Conservation (phyloP, 2,113 vertebrate species). For the Theristicus caerulescens region DNA sequence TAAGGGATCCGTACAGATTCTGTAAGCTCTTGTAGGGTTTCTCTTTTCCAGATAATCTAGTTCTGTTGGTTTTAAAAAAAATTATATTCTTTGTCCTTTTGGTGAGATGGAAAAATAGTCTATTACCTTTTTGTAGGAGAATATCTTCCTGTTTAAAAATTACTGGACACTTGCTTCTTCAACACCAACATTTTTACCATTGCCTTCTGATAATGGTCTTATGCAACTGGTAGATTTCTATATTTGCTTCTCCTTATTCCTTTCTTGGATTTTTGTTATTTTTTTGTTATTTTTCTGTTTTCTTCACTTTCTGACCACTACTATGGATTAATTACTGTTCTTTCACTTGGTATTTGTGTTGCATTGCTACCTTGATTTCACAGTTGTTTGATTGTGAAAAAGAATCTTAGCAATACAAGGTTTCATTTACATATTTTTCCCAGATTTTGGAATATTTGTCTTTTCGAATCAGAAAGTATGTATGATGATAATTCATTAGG, state of each 20-base stretch:
- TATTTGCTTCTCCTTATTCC: neutral
- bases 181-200: neutral
- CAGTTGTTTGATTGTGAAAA: neutral
- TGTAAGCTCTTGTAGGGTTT: neutral
- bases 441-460: neutral
- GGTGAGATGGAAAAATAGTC: neutral
- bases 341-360: neutral
- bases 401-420: neutral
- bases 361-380: neutral
- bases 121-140: neutral
- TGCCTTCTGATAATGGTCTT: neutral
- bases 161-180: neutral
- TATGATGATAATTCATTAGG: neutral
- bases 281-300: neutral
- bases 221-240: neutral
- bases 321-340: neutral
- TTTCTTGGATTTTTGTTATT: neutral
- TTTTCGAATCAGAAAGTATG: neutral
- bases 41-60: neutral
- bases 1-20: neutral
- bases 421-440: neutral
- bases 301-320: neutral
- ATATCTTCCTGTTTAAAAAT: neutral
- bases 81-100: neutral
- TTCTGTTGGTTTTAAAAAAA: neutral